Evolutionary conservation across 1,140 invertebrate species (phyloP).

Genomic region (Aphaenogaster ashmeadi): DNA sequence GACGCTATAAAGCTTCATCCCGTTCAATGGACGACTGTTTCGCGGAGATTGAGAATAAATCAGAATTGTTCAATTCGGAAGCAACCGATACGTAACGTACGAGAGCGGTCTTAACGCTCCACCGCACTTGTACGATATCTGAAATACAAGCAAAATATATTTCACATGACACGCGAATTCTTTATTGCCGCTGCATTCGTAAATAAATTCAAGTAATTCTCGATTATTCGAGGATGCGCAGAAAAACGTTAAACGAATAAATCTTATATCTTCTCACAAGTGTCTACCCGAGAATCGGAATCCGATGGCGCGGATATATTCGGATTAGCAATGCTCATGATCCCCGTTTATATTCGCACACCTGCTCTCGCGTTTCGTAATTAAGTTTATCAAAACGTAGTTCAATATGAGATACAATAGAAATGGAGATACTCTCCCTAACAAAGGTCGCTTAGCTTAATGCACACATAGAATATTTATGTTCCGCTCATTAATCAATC

Average conservation of each 20-base stretch:
- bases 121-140: not conserved
- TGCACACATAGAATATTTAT: conserved; percentile 12
- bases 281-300: conserved; percentile 1
- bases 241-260: not conserved
- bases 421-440: not conserved
- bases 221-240: not conserved
- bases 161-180: not conserved
- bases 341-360: not conserved
- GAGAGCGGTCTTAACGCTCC: not conserved
- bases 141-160: conserved; percentile 19
- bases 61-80: not conserved
- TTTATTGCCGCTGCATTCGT: conserved; percentile 16
- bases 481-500: conserved; percentile 9
- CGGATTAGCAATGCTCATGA: not conserved
- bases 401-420: not conserved
- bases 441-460: not conserved
- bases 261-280: not conserved
- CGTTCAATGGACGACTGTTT: conserved; percentile 13
- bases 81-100: not conserved
- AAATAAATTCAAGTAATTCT: conserved; percentile 21
- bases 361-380: not conserved
- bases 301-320: not conserved
- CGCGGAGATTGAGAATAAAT: conserved; percentile 49
- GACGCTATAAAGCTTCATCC: not conserved
- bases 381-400: not conserved